These are phyloP conservation scores for Acrocephalus scirpaceus DNA, from an alignment of 2,797 vertebrate species.

Conservation along the genomic window DNA sequence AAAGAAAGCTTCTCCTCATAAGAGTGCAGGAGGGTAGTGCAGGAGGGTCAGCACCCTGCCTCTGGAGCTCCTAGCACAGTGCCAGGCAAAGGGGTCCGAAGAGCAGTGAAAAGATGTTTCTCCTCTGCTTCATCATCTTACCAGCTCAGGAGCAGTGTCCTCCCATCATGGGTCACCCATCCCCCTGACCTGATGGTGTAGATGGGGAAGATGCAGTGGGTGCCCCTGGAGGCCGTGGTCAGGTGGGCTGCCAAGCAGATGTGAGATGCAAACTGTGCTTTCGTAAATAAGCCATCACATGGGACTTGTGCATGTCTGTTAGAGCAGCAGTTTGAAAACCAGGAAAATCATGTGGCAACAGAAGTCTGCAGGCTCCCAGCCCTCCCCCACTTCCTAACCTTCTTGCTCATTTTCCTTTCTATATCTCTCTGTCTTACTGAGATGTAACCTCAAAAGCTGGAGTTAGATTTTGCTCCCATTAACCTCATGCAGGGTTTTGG, in stretches of 20 bases:
- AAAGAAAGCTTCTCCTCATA: background rate
- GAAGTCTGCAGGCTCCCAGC: slow-evolving; percentile 19
- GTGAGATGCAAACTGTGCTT: slow-evolving; percentile 41
- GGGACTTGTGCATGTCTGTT: slow-evolving; percentile 32
- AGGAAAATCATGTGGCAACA: slow-evolving; percentile 74
- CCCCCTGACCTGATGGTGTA: background rate
- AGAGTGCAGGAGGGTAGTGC: background rate
- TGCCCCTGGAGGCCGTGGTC: background rate
- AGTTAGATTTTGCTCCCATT: background rate
- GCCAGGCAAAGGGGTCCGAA: background rate
- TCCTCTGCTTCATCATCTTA: accelerated
- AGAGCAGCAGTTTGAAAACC: slow-evolving; percentile 54
- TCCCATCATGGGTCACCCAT: background rate
- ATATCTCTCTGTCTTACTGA: background rate
- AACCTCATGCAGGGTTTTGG: background rate
- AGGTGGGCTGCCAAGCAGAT: slow-evolving; percentile 26
- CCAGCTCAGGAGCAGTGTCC: background rate
- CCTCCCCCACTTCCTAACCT: slow-evolving; percentile 11
- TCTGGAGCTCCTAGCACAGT: background rate
- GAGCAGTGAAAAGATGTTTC: background rate
- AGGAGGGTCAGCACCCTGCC: background rate
- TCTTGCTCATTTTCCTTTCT: background rate
- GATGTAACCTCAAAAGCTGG: background rate
- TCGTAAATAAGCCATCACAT: slow-evolving; percentile 72
- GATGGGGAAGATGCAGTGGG: background rate